Conservation (phyloP, 2,797 vertebrate genomes). For the Emys orbicularis region DNA sequence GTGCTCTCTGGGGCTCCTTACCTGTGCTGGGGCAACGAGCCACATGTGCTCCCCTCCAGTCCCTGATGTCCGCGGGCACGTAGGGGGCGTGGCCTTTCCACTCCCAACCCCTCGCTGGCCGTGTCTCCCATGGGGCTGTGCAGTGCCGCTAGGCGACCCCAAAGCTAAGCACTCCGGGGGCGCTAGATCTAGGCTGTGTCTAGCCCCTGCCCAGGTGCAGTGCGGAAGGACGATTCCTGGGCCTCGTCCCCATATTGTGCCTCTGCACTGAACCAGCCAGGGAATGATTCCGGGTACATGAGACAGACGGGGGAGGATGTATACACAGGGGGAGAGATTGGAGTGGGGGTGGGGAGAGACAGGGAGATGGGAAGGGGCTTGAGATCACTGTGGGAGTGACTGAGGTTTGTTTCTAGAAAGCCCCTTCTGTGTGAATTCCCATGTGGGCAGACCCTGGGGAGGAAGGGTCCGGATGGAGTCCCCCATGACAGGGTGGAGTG, state of each 20-base stretch:
- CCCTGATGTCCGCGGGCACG: accelerated
- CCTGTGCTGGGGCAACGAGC: neutral
- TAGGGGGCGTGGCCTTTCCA: neutral
- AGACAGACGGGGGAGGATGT: neutral
- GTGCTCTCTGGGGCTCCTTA: neutral
- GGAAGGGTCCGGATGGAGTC: neutral
- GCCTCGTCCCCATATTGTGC: too few species aligned
- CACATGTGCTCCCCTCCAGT: neutral
- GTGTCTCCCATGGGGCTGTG: neutral
- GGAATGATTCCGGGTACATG: neutral
- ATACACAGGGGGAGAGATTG: neutral
- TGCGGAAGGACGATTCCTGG: neutral
- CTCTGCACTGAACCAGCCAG: too few species aligned
- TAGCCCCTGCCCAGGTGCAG: neutral
- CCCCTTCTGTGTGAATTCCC: neutral
- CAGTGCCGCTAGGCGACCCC: too few species aligned
- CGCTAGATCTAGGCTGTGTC: neutral
- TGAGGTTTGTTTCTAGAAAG: neutral
- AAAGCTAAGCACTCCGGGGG: too few species aligned
- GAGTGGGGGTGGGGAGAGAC: too few species aligned
- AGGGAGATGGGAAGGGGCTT: too few species aligned
- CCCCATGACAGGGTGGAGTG: neutral
- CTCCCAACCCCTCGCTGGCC: neutral
- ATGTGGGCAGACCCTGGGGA: neutral
- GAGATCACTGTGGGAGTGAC: neutral